A percentile compares a stretch with the other conserved stretches of the same genome.
Evolutionary conservation across 1,140 invertebrate species (phyloP).

Genomic region (Drosophila littoralis): DNA sequence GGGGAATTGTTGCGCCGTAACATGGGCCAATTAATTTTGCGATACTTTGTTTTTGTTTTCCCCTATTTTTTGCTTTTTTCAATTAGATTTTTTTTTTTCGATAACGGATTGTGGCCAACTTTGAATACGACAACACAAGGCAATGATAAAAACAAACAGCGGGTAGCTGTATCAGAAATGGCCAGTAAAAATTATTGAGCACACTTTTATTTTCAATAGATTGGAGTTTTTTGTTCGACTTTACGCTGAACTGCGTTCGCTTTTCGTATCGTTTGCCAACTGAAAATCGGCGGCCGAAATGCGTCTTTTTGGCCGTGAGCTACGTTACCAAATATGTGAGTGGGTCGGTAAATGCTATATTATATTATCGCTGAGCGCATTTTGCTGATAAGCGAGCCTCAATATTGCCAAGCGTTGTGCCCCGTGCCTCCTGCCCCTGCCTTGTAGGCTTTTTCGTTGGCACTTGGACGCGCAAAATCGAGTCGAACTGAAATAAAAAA

Average conservation of each 20-base stretch:
- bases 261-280: conserved; percentile 76
- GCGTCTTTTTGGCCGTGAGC: conserved; percentile 35
- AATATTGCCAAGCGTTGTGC: conserved; percentile 39
- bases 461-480: conserved; percentile 11
- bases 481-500: conserved; percentile 2
- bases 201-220: conserved; percentile 44
- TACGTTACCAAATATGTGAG: conserved; percentile 55
- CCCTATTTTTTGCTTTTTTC: conserved; percentile 31
- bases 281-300: conserved; percentile 42
- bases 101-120: conserved; percentile 67
- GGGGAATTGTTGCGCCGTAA: conserved; percentile 34
- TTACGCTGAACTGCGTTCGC: conserved; percentile 65
- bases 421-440: background rate
- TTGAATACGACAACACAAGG: conserved; percentile 46
- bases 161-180: background rate
- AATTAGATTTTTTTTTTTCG: conserved; percentile 51
- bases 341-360: conserved; percentile 47
- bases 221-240: conserved; percentile 6
- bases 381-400: conserved; percentile 56
- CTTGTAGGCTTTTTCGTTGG: background rate
- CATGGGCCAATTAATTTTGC: conserved; percentile 62
- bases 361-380: conserved; percentile 57
- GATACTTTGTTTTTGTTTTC: conserved; percentile 32
- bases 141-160: background rate
- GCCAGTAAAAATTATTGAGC: conserved; percentile 33